Base-by-base conservation (phyloP, 2,888 invertebrate genomes). In the Portevinia maculata region DNA sequence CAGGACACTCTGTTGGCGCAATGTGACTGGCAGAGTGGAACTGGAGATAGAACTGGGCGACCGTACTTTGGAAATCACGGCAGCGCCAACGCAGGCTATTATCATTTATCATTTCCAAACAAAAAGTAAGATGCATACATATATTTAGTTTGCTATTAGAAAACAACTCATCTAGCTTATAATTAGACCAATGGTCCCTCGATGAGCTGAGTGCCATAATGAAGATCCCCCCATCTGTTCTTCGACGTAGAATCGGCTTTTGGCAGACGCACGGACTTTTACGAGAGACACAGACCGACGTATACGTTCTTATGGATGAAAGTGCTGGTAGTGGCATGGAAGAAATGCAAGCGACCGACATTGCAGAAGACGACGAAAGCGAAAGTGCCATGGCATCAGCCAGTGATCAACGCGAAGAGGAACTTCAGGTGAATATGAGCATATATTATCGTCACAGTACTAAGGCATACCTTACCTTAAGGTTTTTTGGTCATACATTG, bases 341-440 rank as follows among this genome's bases (percentile, higher is more conserved):
- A 53, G 93, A 92, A 88, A 92, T 93, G 62, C 91, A 93, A 5
- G 88, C 91, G 8, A 90, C 92, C 57, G 92, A 95, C 85, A 93
- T 95, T 84, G 94, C 95, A 85, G 96, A 97, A 86, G 98, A 98
- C 89, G 97, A 97, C 86, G 98, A 98, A 89, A 92, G 94, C 0
- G 98, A 98, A 90, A 97, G 97, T 89, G 97, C 96, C 0, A 97
- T 98, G 96, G 97, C 97, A 1, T 98, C 98, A 17, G 96, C 97
- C 0, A 96, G 97, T 89, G 97, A 98, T 89, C 98, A 98, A 89
- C 92, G 97, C 74, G 98, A 98, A 91, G 97, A 97, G 86, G 98
- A 98, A 89, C 91, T 98, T 71, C 98, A 98, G 92, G 94, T 94
- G 81, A 39, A 1, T n/a, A n/a, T n/a, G 6, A 11, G 2, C 5